Conservation (phyloP, 2,113 vertebrate species). For the Eulacestoma nigropectus region DNA sequence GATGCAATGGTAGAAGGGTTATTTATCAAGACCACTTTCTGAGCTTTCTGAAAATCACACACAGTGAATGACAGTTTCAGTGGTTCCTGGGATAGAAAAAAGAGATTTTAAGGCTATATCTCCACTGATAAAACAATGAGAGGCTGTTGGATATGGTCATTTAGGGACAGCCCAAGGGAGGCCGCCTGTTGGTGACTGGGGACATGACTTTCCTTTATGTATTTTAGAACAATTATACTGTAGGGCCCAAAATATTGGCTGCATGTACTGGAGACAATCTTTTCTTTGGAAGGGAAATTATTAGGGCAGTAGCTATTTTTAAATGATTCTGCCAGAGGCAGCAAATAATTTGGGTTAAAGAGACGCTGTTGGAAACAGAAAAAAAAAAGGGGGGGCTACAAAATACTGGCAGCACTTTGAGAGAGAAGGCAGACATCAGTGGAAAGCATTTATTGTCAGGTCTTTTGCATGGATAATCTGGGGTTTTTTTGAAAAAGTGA, state of each 20-base stretch:
- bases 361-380: not conserved
- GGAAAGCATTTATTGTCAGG: not conserved
- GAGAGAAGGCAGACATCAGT: not conserved
- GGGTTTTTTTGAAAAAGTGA: fast-evolving
- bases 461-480: not conserved
- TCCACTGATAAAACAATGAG: not conserved
- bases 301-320: not conserved
- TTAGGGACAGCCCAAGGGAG: not conserved
- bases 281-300: not conserved
- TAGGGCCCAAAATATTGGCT: not conserved
- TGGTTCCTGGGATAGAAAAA: not conserved
- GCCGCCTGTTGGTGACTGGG: not conserved
- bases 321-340: not conserved
- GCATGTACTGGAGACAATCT: not conserved
- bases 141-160: not conserved
- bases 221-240: not conserved
- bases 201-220: not conserved
- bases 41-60: not conserved
- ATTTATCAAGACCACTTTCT: not conserved
- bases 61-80: not conserved
- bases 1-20: not conserved
- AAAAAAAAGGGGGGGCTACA: not conserved
- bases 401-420: not conserved
- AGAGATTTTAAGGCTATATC: not conserved
- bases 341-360: not conserved